phyloP scores from a whole-genome alignment of 2,888 invertebrate species.

The Eupelmus urozonus region DNA sequence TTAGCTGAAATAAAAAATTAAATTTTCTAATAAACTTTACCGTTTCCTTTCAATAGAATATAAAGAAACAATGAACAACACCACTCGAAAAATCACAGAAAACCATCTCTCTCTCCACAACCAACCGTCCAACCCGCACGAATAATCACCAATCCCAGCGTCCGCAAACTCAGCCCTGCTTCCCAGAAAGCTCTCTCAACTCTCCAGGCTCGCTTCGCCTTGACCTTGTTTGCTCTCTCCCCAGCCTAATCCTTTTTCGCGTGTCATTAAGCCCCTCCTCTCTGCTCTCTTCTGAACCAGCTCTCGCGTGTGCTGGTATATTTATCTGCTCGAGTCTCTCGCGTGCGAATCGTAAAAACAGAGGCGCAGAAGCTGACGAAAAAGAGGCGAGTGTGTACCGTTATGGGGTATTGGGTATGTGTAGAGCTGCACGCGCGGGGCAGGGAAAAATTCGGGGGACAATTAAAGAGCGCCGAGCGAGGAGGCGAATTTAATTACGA shows the following conservation, averaged over 20 bases:
- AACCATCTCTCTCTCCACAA: too few species aligned
- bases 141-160: too few species aligned
- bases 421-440: background rate
- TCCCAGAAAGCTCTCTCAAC: background rate
- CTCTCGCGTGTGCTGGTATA: background rate
- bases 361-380: background rate
- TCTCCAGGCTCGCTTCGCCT: slow-evolving; percentile 9
- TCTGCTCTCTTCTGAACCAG: background rate
- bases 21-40: too few species aligned
- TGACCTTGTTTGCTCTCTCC: slow-evolving; percentile 48
- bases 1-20: too few species aligned
- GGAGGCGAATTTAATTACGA: slow-evolving; percentile 54
- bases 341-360: background rate
- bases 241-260: slow-evolving; percentile 47
- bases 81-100: too few species aligned
- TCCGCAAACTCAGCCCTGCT: too few species aligned
- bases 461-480: slow-evolving; percentile 45
- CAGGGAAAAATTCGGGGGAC: slow-evolving; percentile 49
- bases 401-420: background rate
- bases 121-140: too few species aligned
- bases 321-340: background rate
- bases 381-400: background rate
- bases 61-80: too few species aligned
- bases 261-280: slow-evolving; percentile 35
- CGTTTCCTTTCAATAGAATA: too few species aligned